These are phyloP conservation scores for Sinocyclocheilus anophthalmus DNA, from an alignment of 2,113 vertebrate species.

Conservation along the genomic window DNA sequence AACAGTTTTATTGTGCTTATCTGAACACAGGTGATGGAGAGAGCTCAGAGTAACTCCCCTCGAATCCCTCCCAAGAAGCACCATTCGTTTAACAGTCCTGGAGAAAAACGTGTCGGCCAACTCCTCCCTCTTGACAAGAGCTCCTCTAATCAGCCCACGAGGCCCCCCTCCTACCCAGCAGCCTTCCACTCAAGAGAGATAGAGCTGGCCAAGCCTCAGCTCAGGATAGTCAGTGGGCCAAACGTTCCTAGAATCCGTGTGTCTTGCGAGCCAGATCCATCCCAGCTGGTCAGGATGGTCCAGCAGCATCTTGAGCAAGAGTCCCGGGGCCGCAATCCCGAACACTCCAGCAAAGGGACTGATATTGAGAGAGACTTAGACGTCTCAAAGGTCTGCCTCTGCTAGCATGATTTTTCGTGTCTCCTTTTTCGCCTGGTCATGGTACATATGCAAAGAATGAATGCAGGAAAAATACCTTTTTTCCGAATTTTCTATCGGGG, in stretches of 20 bases:
- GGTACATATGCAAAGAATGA: not conserved
- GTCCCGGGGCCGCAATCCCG: constrained; percentile 70
- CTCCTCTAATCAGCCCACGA: constrained; percentile 57
- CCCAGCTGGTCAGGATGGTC: constrained; percentile 16
- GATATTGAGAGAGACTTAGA: constrained; percentile 36
- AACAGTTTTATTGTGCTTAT: constrained; percentile 67
- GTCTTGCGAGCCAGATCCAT: constrained; percentile 63
- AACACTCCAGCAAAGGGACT: constrained; percentile 65
- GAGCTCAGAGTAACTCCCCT: constrained; percentile 79
- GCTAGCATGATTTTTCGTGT: constrained; percentile 20
- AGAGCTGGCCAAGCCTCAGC: constrained; percentile 46
- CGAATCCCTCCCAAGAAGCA: constrained; percentile 77
- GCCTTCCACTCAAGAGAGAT: constrained; percentile 44
- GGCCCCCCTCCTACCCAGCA: constrained; percentile 66
- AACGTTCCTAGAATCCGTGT: constrained; percentile 69
- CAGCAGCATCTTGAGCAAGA: constrained; percentile 39
- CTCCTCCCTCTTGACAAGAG: constrained; percentile 66
- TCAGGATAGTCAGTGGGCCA: constrained; percentile 21
- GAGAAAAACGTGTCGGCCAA: constrained; percentile 58
- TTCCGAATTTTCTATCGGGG: constrained; percentile 9
- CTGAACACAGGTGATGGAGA: constrained; percentile 73
- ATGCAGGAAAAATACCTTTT: not conserved
- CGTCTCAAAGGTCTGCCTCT: not conserved
- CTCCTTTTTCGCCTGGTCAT: constrained; percentile 19
- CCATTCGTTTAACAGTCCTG: constrained; percentile 66